phyloP scores from a whole-genome alignment of 1,140 invertebrate species.

The Orussus abietinus region DNA sequence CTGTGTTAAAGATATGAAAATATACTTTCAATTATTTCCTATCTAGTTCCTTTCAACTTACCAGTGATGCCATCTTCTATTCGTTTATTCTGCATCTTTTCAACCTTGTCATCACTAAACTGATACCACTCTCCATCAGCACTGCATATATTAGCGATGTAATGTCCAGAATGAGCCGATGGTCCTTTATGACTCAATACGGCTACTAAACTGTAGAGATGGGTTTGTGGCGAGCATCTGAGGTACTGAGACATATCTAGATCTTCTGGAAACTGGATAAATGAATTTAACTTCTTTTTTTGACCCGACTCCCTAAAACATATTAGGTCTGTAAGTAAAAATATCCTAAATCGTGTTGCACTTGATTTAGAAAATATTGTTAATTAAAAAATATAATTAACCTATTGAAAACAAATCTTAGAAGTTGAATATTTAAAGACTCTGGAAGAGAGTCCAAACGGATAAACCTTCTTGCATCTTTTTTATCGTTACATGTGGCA shows the following conservation, averaged over 20 bases:
- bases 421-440: constrained; percentile 68
- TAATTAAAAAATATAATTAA: constrained; percentile 24
- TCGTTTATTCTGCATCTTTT: constrained; percentile 52
- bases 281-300: constrained; percentile 68
- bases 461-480: constrained; percentile 63
- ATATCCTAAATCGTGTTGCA: not conserved
- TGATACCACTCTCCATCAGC: constrained; percentile 61
- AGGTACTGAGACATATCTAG: constrained; percentile 65
- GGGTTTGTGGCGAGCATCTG: constrained; percentile 34
- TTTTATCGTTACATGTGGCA: constrained; percentile 58
- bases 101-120: constrained; percentile 69
- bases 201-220: constrained; percentile 62
- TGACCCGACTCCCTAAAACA: constrained; percentile 57
- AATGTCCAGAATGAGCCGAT: constrained; percentile 70
- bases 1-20: not conserved
- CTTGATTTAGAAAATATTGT: constrained; percentile 6
- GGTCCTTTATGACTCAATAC: constrained; percentile 67
- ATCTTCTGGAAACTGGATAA: constrained; percentile 64
- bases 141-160: constrained; percentile 59
- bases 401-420: constrained; percentile 68
- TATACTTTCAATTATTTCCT: constrained; percentile 13
- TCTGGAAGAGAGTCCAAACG: constrained; percentile 61
- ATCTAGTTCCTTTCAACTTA: constrained; percentile 20
- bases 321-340: constrained; percentile 8
- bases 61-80: constrained; percentile 54